phyloP scores from a whole-genome alignment of 2,888 invertebrate species.

The Noctua janthe region DNA sequence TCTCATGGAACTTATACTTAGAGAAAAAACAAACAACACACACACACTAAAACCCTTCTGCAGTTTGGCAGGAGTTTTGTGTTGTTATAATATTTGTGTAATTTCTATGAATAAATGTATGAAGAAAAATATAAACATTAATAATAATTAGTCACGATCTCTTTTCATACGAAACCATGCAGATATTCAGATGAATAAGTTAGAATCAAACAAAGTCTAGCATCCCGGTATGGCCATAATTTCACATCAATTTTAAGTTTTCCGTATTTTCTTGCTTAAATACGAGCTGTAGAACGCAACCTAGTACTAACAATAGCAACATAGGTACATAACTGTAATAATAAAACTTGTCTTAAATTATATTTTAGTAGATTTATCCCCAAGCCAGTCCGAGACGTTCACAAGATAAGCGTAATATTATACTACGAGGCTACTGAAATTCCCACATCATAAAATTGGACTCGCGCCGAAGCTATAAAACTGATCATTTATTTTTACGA shows the following conservation, averaged over 20 bases:
- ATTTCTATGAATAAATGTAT: too few relatives aligned
- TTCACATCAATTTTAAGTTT: background rate
- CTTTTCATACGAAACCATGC: background rate
- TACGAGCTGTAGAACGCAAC: background rate
- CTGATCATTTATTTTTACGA: constrained; percentile 86
- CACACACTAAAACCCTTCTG: too few relatives aligned
- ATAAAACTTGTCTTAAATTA: constrained; percentile 48
- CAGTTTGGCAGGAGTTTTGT: too few relatives aligned
- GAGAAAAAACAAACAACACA: background rate
- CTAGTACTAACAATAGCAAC: background rate
- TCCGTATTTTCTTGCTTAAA: background rate
- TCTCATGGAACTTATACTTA: background rate
- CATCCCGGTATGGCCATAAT: background rate
- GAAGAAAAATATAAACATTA: too few relatives aligned
- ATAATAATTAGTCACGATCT: background rate
- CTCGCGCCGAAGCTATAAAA: constrained; percentile 80
- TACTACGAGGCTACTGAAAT: constrained; percentile 80
- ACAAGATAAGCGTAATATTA: constrained; percentile 80
- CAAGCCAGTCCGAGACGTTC: constrained; percentile 60
- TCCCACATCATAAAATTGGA: constrained; percentile 85
- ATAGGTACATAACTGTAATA: constrained; percentile 8
- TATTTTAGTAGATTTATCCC: constrained; percentile 51
- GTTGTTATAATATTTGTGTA: too few relatives aligned
- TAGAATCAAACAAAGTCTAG: background rate
- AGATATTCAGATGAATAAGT: background rate